Base-by-base conservation (phyloP, 1,140 invertebrate species). In the Drosophila erecta region DNA sequence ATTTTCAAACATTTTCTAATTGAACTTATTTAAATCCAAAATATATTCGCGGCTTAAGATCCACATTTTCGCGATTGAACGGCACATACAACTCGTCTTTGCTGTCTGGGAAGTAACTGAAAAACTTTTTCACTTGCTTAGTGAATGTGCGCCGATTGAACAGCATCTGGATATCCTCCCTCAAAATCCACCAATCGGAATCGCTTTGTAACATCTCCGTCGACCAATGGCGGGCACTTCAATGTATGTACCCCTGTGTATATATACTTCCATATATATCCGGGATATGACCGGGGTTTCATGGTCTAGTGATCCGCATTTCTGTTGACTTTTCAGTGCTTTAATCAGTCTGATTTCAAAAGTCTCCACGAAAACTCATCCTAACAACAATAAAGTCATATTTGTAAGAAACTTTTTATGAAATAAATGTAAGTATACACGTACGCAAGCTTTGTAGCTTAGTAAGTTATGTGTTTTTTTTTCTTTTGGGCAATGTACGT, bases 1-100 rank as follows among this genome's bases (percentile, higher is more conserved):
- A 15, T 70, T 70, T 49, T 57, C 40, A 27, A 53, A 69, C 66
- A 70, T 70, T 70, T 70, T 65, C 27, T 33, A n/a, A 24, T 15
- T 4, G 8, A 43, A 35, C 3, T 17, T 35, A 20, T 3, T n/a
- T 24, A 24, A 20, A 12, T 49, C 30, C 7, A 46, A 55, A 22
- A 6, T 11, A 14, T 1, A 44, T 30, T 54, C 20, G 8, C 49
- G 50, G 7, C n/a, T 40, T 8, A 4, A 40, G 12, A 22, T 41
- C 6, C 11, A 10, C 64, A 67, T 67, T 51, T 50, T 67, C 22
- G 27, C 44, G 30, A 2, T 33, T n/a, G 20, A 12, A n/a, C 37
- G 12, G 12, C 41, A 35, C 10, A 41, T 49, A 33, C 27, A 62
- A 64, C 24, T 64, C 22, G 24, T 50, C 61, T 30, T 43, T 65